Percentiles rank a stretch among this genome's conserved stretches.
Evolutionary conservation across 1,140 invertebrate species (phyloP).

Genomic region (Andricus grossulariae): DNA sequence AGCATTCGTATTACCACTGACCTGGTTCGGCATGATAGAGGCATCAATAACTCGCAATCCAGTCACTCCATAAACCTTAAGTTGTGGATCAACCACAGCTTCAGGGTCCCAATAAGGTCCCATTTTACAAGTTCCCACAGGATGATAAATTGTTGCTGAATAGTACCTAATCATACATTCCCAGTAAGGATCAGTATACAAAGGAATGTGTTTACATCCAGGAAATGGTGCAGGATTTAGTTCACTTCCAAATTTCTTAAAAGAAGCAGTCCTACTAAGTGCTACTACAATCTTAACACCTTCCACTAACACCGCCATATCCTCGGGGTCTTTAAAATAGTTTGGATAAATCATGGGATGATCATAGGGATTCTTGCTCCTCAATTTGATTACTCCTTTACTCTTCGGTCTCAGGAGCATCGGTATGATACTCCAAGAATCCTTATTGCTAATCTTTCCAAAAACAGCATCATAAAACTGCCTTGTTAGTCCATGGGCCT

Average conservation of each 20-base stretch:
- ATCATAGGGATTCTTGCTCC: conserved; percentile 90
- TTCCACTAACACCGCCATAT: conserved; percentile 88
- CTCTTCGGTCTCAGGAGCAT: conserved; percentile 89
- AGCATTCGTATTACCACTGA: conserved; percentile 83
- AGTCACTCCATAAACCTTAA: conserved; percentile 66
- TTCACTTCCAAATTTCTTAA: conserved; percentile 82
- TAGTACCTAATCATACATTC: conserved; percentile 90
- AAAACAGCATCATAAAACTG: conserved; percentile 85
- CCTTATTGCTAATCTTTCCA: conserved; percentile 84
- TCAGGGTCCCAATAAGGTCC: conserved; percentile 88
- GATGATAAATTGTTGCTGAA: conserved; percentile 90
- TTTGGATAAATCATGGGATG: conserved; percentile 96
- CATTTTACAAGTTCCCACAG: conserved; percentile 95
- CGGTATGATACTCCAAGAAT: conserved; percentile 90
- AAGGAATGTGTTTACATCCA: conserved; percentile 80
- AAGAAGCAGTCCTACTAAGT: conserved; percentile 83
- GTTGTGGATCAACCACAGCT: conserved; percentile 89
- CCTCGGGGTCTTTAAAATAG: conserved; percentile 88
- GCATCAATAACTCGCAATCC: conserved; percentile 82
- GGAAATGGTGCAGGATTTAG: conserved; percentile 83
- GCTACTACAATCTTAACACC: conserved; percentile 88
- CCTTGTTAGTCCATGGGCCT: conserved; percentile 86
- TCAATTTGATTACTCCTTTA: conserved; percentile 86
- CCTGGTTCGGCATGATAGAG: conserved; percentile 83
- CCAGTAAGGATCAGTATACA: conserved; percentile 86